phyloP scores from a whole-genome alignment of 2,113 vertebrate species.

The Salminus brasiliensis region DNA sequence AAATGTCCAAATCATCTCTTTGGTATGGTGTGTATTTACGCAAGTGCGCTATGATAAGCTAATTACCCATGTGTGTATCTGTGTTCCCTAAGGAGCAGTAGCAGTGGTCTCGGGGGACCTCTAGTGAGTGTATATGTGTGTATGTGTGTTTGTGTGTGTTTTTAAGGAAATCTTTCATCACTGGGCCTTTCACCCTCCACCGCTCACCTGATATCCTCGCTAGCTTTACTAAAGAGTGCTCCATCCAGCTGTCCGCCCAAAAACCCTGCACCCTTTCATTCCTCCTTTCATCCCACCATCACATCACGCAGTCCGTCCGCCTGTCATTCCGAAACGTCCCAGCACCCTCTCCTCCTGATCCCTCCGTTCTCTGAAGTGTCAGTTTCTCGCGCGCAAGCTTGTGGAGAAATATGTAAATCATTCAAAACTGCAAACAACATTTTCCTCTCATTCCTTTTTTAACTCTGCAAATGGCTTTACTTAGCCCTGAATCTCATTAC shows the following conservation, averaged over 20 bases:
- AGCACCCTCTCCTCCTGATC: conserved; percentile 35
- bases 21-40: conserved; percentile 33
- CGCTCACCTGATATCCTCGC: conserved; percentile 25
- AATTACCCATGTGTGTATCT: conserved; percentile 21
- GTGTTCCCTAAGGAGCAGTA: conserved; percentile 21
- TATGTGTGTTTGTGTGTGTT: background rate
- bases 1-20: conserved; percentile 4
- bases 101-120: conserved; percentile 24
- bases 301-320: conserved; percentile 24
- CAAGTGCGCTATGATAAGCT: conserved; percentile 23
- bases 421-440: conserved; percentile 19
- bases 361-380: conserved; percentile 51
- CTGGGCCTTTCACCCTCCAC: conserved; percentile 32
- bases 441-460: conserved; percentile 50
- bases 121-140: background rate
- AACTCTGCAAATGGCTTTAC: conserved; percentile 58
- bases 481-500: conserved; percentile 56
- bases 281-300: conserved; percentile 29
- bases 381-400: conserved; percentile 42
- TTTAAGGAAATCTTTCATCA: conserved; percentile 23
- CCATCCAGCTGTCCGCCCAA: conserved; percentile 19
- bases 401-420: conserved; percentile 47
- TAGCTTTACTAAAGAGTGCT: conserved; percentile 35
- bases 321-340: conserved; percentile 33
- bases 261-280: conserved; percentile 25